phyloP scores from a whole-genome alignment of 23 tunicate genomes.

The Halocynthia aurantium region DNA sequence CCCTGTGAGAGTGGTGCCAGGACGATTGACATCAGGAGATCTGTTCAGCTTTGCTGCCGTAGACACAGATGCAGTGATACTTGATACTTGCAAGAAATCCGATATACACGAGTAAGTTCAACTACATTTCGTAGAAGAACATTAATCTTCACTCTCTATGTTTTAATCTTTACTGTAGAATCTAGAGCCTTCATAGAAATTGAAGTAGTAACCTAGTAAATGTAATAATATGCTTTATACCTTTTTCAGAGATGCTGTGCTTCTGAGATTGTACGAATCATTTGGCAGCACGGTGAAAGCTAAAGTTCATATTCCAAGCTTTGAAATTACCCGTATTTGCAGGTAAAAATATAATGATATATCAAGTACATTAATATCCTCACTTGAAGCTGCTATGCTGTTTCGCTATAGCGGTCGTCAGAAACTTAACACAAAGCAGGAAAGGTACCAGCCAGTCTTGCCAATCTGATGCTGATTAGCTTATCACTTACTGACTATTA shows the following conservation, averaged over 20 bases:
- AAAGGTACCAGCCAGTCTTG: no score
- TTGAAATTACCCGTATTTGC: background rate
- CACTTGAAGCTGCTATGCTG: no score
- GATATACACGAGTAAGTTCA: slow-evolving; percentile 25
- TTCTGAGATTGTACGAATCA: slow-evolving; percentile 34
- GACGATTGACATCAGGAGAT: background rate
- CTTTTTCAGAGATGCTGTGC: slow-evolving; percentile 25
- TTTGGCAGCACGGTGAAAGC: slow-evolving; percentile 23
- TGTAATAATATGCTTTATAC: background rate
- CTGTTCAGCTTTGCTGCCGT: slow-evolving; percentile 9
- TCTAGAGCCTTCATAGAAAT: no score
- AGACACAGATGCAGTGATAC: slow-evolving; percentile 19
- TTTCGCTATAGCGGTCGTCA: no score
- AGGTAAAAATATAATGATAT: slow-evolving; percentile 7
- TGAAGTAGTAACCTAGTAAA: no score
- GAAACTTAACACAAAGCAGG: no score
- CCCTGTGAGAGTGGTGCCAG: slow-evolving; percentile 20
- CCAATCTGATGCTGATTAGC: no score
- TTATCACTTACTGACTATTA: no score
- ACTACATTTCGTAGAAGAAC: background rate
- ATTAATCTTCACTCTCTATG: no score
- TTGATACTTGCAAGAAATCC: slow-evolving; percentile 38
- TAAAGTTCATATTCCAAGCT: slow-evolving; percentile 1
- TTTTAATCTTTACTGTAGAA: no score
- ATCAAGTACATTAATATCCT: no score